Conservation (phyloP, 2,888 invertebrate genomes). For the Tipula vernalis region DNA sequence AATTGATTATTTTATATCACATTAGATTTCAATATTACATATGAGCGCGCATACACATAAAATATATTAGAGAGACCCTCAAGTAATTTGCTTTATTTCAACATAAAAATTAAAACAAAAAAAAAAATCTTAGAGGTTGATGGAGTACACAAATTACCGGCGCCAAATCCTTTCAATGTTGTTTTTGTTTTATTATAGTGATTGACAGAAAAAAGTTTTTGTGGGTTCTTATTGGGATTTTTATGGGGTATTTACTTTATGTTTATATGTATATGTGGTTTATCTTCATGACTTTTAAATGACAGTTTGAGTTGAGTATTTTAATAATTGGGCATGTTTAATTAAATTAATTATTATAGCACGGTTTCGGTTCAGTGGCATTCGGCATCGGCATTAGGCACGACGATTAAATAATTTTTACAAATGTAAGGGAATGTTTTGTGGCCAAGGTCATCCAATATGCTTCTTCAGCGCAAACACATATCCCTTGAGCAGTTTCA, state of each 20-base stretch:
- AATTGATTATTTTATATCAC: background rate
- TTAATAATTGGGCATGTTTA: background rate
- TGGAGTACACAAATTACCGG: background rate
- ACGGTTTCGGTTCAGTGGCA: too few species aligned
- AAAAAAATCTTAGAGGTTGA: background rate
- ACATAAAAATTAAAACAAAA: background rate
- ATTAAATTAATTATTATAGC: background rate
- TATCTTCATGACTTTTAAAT: background rate
- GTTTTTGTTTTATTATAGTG: background rate
- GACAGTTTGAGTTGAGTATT: background rate
- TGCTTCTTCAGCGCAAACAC: too few species aligned
- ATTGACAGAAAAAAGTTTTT: background rate
- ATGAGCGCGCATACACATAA: background rate
- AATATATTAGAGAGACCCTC: background rate
- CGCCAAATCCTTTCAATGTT: background rate
- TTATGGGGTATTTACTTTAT: background rate
- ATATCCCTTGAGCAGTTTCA: too few species aligned
- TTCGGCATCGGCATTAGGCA: too few species aligned
- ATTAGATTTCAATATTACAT: background rate
- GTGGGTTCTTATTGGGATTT: background rate
- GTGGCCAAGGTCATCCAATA: too few species aligned
- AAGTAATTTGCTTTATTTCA: background rate
- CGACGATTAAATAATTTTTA: too few species aligned
- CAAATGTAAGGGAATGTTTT: too few species aligned
- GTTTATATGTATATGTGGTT: background rate